Conservation (phyloP, 2,797 vertebrate genomes). For the Protonibea diacanthus region DNA sequence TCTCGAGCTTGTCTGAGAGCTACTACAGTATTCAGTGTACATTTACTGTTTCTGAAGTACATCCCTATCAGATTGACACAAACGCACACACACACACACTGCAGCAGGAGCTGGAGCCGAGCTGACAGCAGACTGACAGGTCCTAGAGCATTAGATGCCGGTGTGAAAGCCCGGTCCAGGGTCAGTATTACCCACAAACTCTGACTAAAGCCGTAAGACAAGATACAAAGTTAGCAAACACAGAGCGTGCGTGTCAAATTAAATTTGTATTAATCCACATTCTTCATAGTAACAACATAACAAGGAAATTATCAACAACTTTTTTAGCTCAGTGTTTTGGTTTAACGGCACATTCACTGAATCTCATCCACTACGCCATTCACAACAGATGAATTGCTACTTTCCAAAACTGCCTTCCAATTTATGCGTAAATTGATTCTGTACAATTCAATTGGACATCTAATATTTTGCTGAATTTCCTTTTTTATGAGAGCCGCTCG, state of each 20-base stretch:
- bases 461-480: slow-evolving; percentile 48
- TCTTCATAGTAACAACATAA: not conserved
- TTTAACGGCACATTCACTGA: not conserved
- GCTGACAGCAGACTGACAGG: slow-evolving; percentile 38
- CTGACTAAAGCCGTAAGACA: not conserved
- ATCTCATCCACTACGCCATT: too few relatives aligned
- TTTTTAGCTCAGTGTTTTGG: not conserved
- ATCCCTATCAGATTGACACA: slow-evolving; percentile 1
- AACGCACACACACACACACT: not conserved
- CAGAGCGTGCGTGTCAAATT: not conserved
- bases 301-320: too few relatives aligned
- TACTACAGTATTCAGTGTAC: slow-evolving; percentile 10
- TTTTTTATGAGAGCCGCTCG: slow-evolving; percentile 42
- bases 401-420: slow-evolving; percentile 14
- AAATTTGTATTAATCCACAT: not conserved
- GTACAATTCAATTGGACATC: slow-evolving; percentile 17
- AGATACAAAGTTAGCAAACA: not conserved
- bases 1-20: not conserved
- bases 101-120: slow-evolving; percentile 10
- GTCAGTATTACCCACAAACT: slow-evolving; percentile 27
- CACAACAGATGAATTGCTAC: not conserved
- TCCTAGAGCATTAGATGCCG: slow-evolving; percentile 28
- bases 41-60: slow-evolving; percentile 26
- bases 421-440: slow-evolving; percentile 17
- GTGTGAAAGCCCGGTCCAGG: slow-evolving; percentile 35